phyloP scores from a whole-genome alignment of 2,888 invertebrate genomes.

The Lithophane ornitopus region DNA sequence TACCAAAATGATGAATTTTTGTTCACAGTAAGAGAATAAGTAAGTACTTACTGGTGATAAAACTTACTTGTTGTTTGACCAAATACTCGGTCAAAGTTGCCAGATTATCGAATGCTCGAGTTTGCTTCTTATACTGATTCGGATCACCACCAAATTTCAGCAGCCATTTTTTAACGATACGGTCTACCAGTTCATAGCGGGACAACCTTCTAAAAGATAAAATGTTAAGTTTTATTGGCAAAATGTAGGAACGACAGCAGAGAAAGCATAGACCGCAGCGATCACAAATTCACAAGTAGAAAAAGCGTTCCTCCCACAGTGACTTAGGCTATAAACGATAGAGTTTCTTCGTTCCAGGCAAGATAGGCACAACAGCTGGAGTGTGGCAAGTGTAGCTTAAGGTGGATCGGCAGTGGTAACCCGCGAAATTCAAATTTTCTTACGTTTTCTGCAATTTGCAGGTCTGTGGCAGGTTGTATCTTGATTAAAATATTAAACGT shows the following conservation, averaged over 20 bases:
- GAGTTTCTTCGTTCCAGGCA: not conserved
- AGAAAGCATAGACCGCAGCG: not conserved
- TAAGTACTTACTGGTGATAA: too few relatives aligned
- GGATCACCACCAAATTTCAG: slow-evolving; percentile 84
- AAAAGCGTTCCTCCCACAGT: not conserved
- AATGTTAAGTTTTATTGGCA: not conserved
- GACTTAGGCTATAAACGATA: not conserved
- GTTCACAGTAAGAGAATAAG: not conserved
- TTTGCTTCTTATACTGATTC: slow-evolving; percentile 83
- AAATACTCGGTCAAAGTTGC: slow-evolving; percentile 82
- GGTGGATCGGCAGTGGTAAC: not conserved
- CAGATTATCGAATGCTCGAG: slow-evolving; percentile 83
- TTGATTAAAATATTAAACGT: too few relatives aligned
- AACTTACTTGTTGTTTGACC: slow-evolving; percentile 81
- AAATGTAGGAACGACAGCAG: not conserved
- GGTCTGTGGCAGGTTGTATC: too few relatives aligned
- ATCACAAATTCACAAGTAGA: not conserved
- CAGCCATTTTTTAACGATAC: slow-evolving; percentile 81
- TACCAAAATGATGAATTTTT: not conserved
- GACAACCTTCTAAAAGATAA: slow-evolving; percentile 73
- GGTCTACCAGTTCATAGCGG: slow-evolving; percentile 83
- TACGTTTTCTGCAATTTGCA: too few relatives aligned
- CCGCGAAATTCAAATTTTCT: too few relatives aligned
- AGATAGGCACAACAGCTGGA: too few relatives aligned
- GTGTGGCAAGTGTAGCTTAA: not conserved